phyloP scores from a whole-genome alignment of 2,888 invertebrate genomes.

The Cheilosia scutellata region DNA sequence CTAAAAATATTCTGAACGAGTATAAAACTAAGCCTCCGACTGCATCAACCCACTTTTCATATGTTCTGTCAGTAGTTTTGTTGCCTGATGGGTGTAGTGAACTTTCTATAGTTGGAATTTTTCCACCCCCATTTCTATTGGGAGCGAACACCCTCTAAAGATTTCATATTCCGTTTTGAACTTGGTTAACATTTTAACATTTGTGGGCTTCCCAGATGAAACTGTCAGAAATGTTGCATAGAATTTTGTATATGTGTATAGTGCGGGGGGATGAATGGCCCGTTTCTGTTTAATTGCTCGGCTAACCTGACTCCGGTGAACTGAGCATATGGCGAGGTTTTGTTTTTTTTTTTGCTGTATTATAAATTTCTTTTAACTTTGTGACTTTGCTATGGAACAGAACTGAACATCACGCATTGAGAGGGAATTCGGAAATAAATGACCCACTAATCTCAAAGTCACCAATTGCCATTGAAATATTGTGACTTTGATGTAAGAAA shows the following conservation, averaged over 20 bases:
- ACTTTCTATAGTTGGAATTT: constrained; percentile 50
- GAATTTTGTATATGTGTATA: constrained; percentile 24
- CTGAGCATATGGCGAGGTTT: not conserved
- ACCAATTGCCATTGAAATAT: too few species aligned
- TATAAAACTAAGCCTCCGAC: constrained; percentile 57
- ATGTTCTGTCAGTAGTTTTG: constrained; percentile 50
- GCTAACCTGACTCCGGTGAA: constrained; percentile 34
- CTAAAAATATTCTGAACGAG: constrained; percentile 64
- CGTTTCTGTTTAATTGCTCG: constrained; percentile 54
- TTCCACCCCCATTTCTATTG: constrained; percentile 13
- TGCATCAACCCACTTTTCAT: constrained; percentile 56
- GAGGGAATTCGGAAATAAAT: too few species aligned
- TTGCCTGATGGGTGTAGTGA: constrained; percentile 62
- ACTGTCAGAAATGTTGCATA: constrained; percentile 42
- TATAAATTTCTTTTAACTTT: constrained; percentile 24
- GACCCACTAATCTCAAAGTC: too few species aligned
- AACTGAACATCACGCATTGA: too few species aligned
- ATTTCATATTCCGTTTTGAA: constrained; percentile 66
- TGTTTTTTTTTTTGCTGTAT: not conserved
- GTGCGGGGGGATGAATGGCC: constrained; percentile 22
- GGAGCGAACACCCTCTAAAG: constrained; percentile 33
- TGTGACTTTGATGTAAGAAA: too few species aligned
- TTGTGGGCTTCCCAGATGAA: constrained; percentile 40
- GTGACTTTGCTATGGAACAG: too few species aligned
- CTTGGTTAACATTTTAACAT: constrained; percentile 45